phyloP scores from a whole-genome alignment of 2,888 invertebrate genomes.

The Subacronicta megacephala region DNA sequence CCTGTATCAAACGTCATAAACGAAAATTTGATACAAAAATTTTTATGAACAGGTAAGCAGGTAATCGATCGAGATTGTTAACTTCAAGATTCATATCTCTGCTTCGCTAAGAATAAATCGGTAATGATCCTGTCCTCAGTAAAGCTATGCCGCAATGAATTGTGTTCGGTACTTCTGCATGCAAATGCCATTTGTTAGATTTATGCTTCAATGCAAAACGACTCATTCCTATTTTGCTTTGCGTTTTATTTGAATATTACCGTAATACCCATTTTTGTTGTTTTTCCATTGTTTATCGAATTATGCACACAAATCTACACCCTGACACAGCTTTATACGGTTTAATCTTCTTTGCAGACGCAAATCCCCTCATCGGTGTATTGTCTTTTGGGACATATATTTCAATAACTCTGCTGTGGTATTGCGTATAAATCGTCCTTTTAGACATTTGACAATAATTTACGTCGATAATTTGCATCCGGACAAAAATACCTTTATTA shows the following conservation, averaged over 20 bases:
- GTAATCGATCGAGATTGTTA: slow-evolving; percentile 16
- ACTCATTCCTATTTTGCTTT: slow-evolving; percentile 81
- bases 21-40: not conserved
- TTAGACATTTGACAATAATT: slow-evolving; percentile 84
- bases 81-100: slow-evolving; percentile 33
- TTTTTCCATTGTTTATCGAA: slow-evolving; percentile 66
- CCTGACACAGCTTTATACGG: slow-evolving; percentile 63
- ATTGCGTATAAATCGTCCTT: slow-evolving; percentile 84
- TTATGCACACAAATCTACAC: slow-evolving; percentile 60
- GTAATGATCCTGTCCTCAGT: slow-evolving; percentile 43
- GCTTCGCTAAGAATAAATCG: slow-evolving; percentile 52
- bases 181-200: slow-evolving; percentile 81
- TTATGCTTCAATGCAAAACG: slow-evolving; percentile 81
- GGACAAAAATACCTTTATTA: slow-evolving; percentile 68
- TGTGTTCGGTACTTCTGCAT: slow-evolving; percentile 67
- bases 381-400: slow-evolving; percentile 86
- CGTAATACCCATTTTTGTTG: slow-evolving; percentile 77
- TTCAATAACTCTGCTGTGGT: slow-evolving; percentile 83
- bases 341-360: slow-evolving; percentile 63
- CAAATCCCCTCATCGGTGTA: slow-evolving; percentile 64
- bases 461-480: slow-evolving; percentile 78
- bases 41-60: slow-evolving; percentile 19
- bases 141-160: slow-evolving; percentile 65
- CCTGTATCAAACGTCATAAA: not conserved
- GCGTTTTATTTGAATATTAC: slow-evolving; percentile 80